A percentile compares a stretch with the other conserved stretches of the same genome.
Evolutionary conservation across 2,888 invertebrate species (phyloP).

Genomic region (Meteorus cinctellus): DNA sequence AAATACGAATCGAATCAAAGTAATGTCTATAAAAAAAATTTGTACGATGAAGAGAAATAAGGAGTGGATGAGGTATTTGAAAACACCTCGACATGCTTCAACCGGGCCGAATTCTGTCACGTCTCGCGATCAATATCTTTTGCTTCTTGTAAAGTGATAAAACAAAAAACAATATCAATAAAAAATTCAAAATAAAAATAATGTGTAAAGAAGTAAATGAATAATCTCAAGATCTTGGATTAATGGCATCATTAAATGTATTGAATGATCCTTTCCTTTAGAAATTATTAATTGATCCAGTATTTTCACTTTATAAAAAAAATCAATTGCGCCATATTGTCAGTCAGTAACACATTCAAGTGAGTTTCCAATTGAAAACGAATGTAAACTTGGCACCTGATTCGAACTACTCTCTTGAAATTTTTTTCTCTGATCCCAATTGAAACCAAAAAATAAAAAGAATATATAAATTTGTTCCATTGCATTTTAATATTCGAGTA

Average conservation of each 20-base stretch:
- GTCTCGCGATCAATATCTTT: constrained; percentile 22
- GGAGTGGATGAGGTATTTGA: background rate
- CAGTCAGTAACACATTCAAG: background rate
- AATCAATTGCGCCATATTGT: background rate
- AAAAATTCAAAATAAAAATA: background rate
- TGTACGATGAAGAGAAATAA: background rate
- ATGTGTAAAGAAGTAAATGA: background rate
- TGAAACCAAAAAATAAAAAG: no score
- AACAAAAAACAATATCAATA: background rate
- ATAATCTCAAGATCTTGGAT: background rate
- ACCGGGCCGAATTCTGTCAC: constrained; percentile 17
- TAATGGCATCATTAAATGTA: background rate
- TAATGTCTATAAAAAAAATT: background rate
- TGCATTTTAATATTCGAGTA: no score
- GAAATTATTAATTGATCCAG: background rate
- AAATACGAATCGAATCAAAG: background rate
- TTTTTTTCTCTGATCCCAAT: no score
- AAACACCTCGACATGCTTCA: constrained; percentile 8
- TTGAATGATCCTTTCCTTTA: background rate
- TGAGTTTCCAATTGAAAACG: no score
- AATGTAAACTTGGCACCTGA: no score
- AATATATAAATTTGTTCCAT: no score
- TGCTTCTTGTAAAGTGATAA: background rate
- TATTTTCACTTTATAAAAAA: background rate
- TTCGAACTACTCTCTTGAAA: no score